Percentiles rank a stretch among this genome's conserved stretches.
Conservation (phyloP, 2,888 invertebrate species). For the Gymnosoma rotundatum region DNA sequence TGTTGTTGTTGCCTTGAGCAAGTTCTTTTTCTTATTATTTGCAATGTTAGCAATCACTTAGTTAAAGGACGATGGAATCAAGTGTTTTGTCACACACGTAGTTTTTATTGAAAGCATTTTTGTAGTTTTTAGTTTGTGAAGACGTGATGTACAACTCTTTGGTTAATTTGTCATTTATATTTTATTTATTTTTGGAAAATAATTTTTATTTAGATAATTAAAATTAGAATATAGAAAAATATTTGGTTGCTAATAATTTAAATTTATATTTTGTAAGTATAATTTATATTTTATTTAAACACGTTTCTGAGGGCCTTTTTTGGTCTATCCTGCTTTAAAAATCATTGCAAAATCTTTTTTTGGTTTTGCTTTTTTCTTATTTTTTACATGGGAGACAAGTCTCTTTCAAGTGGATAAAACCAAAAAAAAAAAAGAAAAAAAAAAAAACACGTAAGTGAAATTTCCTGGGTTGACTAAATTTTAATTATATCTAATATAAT, state of each 20-base stretch:
- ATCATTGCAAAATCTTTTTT: not conserved
- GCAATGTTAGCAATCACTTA: slow-evolving; percentile 36
- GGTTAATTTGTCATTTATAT: not conserved
- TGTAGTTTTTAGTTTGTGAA: slow-evolving; percentile 13
- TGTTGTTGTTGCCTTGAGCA: slow-evolving; percentile 8
- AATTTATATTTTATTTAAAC: not conserved
- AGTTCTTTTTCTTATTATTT: slow-evolving; percentile 25
- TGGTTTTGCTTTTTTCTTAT: too few relatives aligned
- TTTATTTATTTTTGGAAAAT: too few relatives aligned
- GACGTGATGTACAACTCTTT: slow-evolving; percentile 7
- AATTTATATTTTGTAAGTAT: not conserved
- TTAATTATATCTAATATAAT: slow-evolving; percentile 23
- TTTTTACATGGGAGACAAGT: not conserved
- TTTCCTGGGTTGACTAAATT: too few relatives aligned
- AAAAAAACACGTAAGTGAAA: too few relatives aligned
- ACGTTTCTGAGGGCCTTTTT: not conserved
- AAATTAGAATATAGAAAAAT: not conserved
- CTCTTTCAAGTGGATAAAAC: not conserved
- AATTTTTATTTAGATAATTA: too few relatives aligned
- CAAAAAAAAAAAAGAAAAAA: not conserved
- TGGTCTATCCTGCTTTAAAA: not conserved
- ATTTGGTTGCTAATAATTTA: not conserved
- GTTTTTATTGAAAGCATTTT: slow-evolving; percentile 17
- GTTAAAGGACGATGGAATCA: slow-evolving; percentile 32
- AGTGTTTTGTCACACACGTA: slow-evolving; percentile 55